Base-by-base conservation (phyloP, 2,113 vertebrate genomes). In the Rhabdornis inornatus region DNA sequence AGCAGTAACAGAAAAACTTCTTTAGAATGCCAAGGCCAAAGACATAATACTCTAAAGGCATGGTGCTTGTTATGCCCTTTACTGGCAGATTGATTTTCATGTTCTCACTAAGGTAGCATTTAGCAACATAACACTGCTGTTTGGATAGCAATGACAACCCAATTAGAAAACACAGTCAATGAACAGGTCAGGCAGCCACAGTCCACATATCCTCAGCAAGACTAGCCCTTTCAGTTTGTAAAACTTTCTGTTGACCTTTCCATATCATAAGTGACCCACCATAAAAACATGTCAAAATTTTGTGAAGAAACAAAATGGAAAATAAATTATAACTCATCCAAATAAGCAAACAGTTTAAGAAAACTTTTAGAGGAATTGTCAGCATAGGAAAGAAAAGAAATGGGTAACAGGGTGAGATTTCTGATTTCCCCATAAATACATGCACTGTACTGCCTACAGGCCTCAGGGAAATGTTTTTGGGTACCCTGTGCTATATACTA, bases 101-200 rank as follows among this genome's bases (percentile, higher is more conserved):
- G 95, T 98, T 98, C 95, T 87, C 83, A 80, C 95, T 96, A 97
- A 98, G 96, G 78, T 91, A 97, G 95, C 91, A 89, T 95, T 97
- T 96, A 97, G 88, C 71, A 95, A 85, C 57, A 47, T 86, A 94
- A 82, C 74, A 47, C 28, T 93, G 69, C 87, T 96, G 89, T 91
- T 23, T 68, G 83, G 95, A 94, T 79, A 91, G 85, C 96, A 93
- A 76, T 91, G 87, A 97, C 40, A 71, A 91, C 79, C 97, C 98
- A 98, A 98, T 98, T 98, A 98, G 97, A 95, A 96, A 97, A 95
- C 64, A 89, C 60, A 77, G 96, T 98, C 98, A 97, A 97, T 97
- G 93, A 97, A 94, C n/a, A 97, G 97, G 97, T 98, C 97, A 83
- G 90, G 83, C 84, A 97, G 88, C 65, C 33, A 17, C 56, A 28